Conservation (phyloP, 2,888 invertebrate genomes). For the Hypomecis punctinalis region DNA sequence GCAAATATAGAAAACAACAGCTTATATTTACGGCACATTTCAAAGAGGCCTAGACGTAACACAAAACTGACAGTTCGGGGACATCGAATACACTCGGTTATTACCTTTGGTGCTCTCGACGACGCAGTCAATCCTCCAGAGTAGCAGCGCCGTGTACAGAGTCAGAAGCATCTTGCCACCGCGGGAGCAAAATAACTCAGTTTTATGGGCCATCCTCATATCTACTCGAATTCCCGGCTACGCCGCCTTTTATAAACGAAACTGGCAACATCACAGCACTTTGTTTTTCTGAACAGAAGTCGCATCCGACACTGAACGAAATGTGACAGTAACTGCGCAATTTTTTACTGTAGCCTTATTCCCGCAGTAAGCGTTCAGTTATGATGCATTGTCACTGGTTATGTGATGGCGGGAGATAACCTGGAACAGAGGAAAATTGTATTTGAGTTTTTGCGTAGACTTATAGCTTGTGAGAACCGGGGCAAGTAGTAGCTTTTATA, state of each 20-base stretch:
- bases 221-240: conserved; percentile 69
- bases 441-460: conserved; percentile 18
- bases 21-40: not conserved
- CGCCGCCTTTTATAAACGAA: conserved; percentile 64
- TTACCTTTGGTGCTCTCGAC: conserved; percentile 81
- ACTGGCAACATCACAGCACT: conserved; percentile 77
- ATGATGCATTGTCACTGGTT: conserved; percentile 53
- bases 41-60: conserved; percentile 10
- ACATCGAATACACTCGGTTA: conserved; percentile 42
- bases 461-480: too few species aligned
- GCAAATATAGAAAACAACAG: too few species aligned
- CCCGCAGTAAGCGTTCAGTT: conserved; percentile 43
- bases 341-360: conserved; percentile 42
- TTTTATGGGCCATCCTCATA: conserved; percentile 74
- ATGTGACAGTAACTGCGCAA: conserved; percentile 43
- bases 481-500: too few species aligned
- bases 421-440: conserved; percentile 56
- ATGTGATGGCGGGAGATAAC: conserved; percentile 40
- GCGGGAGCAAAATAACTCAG: conserved; percentile 60
- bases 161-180: conserved; percentile 76
- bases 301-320: conserved; percentile 55
- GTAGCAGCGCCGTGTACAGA: conserved; percentile 70
- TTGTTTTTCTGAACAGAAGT: conserved; percentile 56
- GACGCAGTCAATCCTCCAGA: conserved; percentile 77
- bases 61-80: conserved; percentile 31